phyloP scores from a whole-genome alignment of 2,888 invertebrate genomes.

The Scaptomyza tumidula region DNA sequence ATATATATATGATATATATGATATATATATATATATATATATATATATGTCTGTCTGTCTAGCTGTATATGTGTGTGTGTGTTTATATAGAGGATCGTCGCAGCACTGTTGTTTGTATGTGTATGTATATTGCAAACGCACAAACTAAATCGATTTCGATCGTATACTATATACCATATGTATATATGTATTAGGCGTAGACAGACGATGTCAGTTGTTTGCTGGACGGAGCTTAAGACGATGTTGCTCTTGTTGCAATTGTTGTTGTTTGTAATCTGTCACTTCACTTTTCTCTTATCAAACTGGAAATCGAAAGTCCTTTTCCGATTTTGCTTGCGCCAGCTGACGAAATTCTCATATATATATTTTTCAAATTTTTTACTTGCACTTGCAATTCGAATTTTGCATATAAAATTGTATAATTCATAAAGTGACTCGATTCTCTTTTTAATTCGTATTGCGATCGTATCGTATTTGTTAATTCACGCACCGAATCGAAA shows the following conservation, averaged over 20 bases:
- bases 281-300: constrained; percentile 42
- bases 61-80: constrained; percentile 21
- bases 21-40: constrained; percentile 35
- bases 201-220: constrained; percentile 75
- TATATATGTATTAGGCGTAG: constrained; percentile 48
- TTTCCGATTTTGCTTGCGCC: constrained; percentile 26
- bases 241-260: constrained; percentile 36
- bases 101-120: constrained; percentile 47
- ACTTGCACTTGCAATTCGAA: constrained; percentile 23
- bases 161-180: constrained; percentile 37
- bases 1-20: constrained; percentile 54
- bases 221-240: constrained; percentile 45
- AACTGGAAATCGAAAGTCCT: constrained; percentile 63
- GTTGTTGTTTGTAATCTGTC: constrained; percentile 14
- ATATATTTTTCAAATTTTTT: constrained; percentile 13
- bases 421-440: constrained; percentile 29
- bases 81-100: constrained; percentile 73
- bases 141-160: constrained; percentile 57
- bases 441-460: constrained; percentile 9
- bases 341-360: constrained; percentile 40
- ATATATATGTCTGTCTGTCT: constrained; percentile 33
- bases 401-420: constrained; percentile 26
- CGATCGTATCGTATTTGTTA: constrained; percentile 4
- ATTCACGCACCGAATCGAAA: constrained; percentile 25
- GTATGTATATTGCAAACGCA: constrained; percentile 53